These are phyloP conservation scores for Odontesthes bonariensis DNA, from an alignment of 2,113 vertebrate species.

Conservation along the genomic window DNA sequence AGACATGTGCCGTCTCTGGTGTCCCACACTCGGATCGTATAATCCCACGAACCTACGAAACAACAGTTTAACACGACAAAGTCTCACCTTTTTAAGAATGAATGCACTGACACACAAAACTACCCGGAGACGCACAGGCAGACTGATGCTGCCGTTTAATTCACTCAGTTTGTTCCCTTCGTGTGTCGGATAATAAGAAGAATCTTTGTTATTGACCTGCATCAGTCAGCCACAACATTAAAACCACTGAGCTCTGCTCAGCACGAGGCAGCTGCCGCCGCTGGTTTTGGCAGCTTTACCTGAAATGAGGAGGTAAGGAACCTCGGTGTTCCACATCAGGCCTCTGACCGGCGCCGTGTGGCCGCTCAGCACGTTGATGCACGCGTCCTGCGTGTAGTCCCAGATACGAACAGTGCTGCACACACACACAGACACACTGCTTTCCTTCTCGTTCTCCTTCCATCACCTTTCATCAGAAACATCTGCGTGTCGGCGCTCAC, in stretches of 20 bases:
- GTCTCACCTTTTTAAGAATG: too few species aligned
- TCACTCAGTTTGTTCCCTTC: too few species aligned
- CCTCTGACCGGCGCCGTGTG: constrained; percentile 95
- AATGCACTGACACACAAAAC: too few species aligned
- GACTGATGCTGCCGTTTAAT: too few species aligned
- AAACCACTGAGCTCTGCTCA: too few species aligned
- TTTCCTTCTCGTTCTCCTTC: neutral
- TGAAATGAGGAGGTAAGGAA: constrained; percentile 95
- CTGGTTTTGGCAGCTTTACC: constrained; percentile 59
- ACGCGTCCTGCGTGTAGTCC: constrained; percentile 98
- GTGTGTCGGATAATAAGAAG: too few species aligned
- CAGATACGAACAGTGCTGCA: constrained; percentile 95
- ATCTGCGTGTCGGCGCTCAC: constrained; percentile 68
- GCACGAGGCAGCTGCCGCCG: too few species aligned
- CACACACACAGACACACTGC: constrained; percentile 43
- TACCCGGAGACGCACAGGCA: too few species aligned
- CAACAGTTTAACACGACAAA: neutral
- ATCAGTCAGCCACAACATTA: too few species aligned
- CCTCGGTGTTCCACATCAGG: constrained; percentile 96
- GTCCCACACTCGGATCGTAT: constrained; percentile 96
- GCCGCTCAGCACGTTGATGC: constrained; percentile 92
- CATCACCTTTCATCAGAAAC: neutral
- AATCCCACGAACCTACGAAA: constrained; percentile 92
- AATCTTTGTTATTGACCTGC: too few species aligned
- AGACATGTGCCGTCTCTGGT: constrained; percentile 93